Base-by-base conservation (phyloP, 1,140 invertebrate species). In the Cyrtorhinus lividipennis region DNA sequence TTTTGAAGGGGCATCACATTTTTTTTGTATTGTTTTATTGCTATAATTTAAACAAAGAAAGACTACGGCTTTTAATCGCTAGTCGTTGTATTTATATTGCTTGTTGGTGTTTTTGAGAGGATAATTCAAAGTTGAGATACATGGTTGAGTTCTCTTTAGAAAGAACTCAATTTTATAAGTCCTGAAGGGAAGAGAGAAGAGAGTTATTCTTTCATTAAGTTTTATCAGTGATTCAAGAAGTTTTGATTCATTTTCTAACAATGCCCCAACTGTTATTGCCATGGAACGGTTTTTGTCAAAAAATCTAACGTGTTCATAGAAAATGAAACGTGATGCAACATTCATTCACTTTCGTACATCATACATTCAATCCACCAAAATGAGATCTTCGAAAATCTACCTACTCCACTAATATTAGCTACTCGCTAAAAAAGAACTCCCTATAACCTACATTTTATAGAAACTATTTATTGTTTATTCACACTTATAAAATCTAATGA, bases 191-290 rank as follows among this genome's bases (percentile, higher is more conserved):
- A n/a, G n/a, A n/a, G n/a, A n/a, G n/a, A n/a, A n/a, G n/a, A n/a
- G n/a, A n/a, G n/a, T n/a, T n/a, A n/a, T n/a, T n/a, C n/a, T n/a
- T n/a, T n/a, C n/a, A n/a, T n/a, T n/a, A n/a, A n/a, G n/a, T n/a
- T n/a, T n/a, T n/a, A n/a, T n/a, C n/a, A n/a, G n/a, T n/a, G n/a
- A n/a, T n/a, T n/a, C n/a, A n/a, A 53, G 10, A 22, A n/a, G n/a
- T 53, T 53, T 53, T 53, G 48, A 15, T 5, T 53, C 20, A 53
- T 22, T 53, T 59, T n/a, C n/a, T n/a, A n/a, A n/a, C 5, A 24
- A 30, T 59, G 57, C 62, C 62, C 46, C 62, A 57, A 27, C 24
- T 27, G 25, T 63, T 63, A 63, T 63, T 63, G 62, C 62, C 62
- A 63, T 63, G 8, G 56, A 63, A 63, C 24, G 56, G 53, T 58